A percentile compares a stretch with the other conserved stretches of the same genome.
phyloP scores from a whole-genome alignment of 2,797 vertebrate species.

The Brotogeris chrysoptera region DNA sequence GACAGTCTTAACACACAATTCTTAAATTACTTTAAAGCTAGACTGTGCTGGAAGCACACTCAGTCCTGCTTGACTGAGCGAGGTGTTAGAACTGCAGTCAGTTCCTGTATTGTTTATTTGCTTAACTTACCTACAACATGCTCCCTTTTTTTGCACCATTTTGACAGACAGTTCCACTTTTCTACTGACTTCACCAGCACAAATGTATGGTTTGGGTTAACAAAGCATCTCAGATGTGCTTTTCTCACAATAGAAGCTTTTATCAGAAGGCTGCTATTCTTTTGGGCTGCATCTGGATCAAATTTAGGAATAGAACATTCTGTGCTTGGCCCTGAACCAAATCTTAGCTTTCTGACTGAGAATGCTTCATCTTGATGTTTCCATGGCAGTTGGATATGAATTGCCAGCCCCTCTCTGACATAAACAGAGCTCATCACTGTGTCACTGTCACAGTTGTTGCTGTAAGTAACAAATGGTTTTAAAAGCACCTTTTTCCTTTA shows the following conservation, averaged over 20 bases:
- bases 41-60: neutral
- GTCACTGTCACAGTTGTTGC: neutral
- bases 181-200: neutral
- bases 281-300: neutral
- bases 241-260: neutral
- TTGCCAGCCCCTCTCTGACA: neutral
- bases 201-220: neutral
- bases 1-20: neutral
- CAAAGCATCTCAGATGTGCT: neutral
- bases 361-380: neutral
- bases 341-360: neutral
- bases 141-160: neutral
- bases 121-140: rapidly evolving
- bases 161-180: neutral
- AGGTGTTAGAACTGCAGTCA: neutral
- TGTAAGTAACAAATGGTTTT: neutral
- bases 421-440: neutral
- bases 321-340: neutral
- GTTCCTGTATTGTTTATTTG: neutral
- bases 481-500: neutral
- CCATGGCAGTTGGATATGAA: neutral
- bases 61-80: neutral
- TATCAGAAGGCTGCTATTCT: neutral
- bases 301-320: neutral
- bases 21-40: neutral